A percentile compares a stretch with the other conserved stretches of the same genome.
These are phyloP conservation scores for Leptodactylus fallax DNA, from an alignment of 2,797 vertebrate species.

Conservation along the genomic window DNA sequence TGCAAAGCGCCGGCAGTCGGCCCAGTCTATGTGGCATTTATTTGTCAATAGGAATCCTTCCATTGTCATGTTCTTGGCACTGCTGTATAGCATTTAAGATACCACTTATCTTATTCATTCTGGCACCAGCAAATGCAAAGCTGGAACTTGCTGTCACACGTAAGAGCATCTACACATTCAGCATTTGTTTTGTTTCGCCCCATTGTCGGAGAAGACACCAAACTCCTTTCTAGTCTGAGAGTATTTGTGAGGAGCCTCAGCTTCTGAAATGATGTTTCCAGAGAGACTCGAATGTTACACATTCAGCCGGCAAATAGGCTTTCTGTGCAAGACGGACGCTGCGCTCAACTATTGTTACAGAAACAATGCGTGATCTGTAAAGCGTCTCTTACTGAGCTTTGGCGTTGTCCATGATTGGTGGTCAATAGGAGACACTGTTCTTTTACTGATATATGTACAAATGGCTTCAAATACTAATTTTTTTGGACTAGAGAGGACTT, in stretches of 20 bases:
- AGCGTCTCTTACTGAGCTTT: neutral
- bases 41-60: constrained; percentile 47
- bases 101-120: constrained; percentile 51
- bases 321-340: neutral
- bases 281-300: constrained; percentile 34
- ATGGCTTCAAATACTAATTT: too few relatives aligned
- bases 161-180: constrained; percentile 44
- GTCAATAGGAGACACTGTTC: neutral
- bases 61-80: constrained; percentile 53
- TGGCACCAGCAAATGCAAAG: constrained; percentile 36
- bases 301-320: neutral
- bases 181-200: constrained; percentile 3
- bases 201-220: constrained; percentile 41
- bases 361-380: neutral
- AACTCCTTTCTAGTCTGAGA: constrained; percentile 26
- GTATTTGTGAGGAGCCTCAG: constrained; percentile 29
- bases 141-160: constrained; percentile 28
- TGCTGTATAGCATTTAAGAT: constrained; percentile 48
- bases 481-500: too few relatives aligned
- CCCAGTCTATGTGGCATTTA: constrained; percentile 31
- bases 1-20: neutral
- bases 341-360: neutral
- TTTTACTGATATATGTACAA: too few relatives aligned
- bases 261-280: constrained; percentile 45
- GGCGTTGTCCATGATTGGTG: neutral